Evolutionary conservation across 2,113 vertebrate species (phyloP).

Genomic region (Zootoca vivipara): DNA sequence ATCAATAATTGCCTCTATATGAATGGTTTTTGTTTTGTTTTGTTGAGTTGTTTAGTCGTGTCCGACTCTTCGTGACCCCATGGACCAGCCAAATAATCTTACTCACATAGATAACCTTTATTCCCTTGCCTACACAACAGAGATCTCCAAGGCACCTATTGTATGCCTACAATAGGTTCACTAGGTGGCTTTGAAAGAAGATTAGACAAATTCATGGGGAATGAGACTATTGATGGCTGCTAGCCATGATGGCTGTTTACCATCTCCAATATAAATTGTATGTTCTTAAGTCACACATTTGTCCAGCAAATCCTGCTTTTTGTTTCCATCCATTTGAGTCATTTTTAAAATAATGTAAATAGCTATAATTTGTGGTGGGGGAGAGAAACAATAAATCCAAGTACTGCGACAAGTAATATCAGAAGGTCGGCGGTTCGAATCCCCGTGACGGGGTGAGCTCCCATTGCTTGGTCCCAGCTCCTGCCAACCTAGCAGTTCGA

Average conservation of each 20-base stretch:
- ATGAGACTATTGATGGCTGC: too few species aligned
- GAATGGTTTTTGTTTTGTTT: too few species aligned
- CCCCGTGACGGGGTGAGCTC: too few species aligned
- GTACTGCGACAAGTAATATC: background rate
- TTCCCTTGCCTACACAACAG: rapidly evolving
- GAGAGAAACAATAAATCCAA: background rate
- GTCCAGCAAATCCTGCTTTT: background rate
- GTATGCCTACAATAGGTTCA: slow-evolving; percentile 13
- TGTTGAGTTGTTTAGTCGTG: too few species aligned
- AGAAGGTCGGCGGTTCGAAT: too few species aligned
- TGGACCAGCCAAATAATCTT: too few species aligned
- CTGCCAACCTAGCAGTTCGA: too few species aligned
- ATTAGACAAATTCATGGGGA: too few species aligned
- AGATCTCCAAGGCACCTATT: background rate
- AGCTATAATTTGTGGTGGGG: background rate
- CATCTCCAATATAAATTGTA: background rate
- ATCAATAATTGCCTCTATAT: background rate
- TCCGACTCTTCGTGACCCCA: too few species aligned
- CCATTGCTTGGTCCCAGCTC: too few species aligned
- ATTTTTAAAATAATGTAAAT: background rate
- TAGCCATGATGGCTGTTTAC: background rate
- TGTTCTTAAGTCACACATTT: slow-evolving; percentile 41
- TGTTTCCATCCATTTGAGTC: background rate
- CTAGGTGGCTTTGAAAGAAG: too few species aligned
- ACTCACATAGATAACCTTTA: background rate